Evolutionary conservation across 2,113 vertebrate species (phyloP), one percentile per base, ranked within the genome.

Genomic region (Brienomyrus longianalis): DNA sequence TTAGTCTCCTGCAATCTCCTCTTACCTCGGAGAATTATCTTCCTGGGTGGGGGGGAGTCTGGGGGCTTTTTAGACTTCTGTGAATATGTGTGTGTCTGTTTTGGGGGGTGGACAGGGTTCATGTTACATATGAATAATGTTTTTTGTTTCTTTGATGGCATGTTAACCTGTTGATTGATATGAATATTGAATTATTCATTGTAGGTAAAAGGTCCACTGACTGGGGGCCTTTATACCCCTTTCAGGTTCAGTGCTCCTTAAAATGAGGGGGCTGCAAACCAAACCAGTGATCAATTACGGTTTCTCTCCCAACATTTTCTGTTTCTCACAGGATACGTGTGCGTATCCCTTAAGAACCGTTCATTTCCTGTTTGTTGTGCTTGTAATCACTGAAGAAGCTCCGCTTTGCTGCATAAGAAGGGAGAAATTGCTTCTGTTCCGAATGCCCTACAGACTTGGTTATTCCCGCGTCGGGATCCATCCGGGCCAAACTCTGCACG

Each of bases 11-110:
- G 45, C 83, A 45, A 66, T 90, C 83, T 86, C 89, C 43, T 43
- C 86, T 90, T 56, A 90, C 45, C 77, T 66, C 8, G 0, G 47
- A 39, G 83, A 86, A 86, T 19, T 43, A 54, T 23, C 86, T 31
- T 19, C 27, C 21, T 45, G 35, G 52, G 23, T 31, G 31, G 0
- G 31, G 31, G 31, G 54, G 54, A 56, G 39, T 31, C 70, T 83
- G 47, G 23, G 9, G 74, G 62, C 47, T 80, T 88, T 51, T 86
- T 23, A 52, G 89, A 19, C 52, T 88, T 83, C n/a, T 66, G 47
- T 86, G 62, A 70, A 77, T 88, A 35, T 85, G 59, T 90, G 84
- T 87, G 89, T 87, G 89, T 90, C 45, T 88, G 88, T 88, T 66
- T 31, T 45, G 84, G 59, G 84, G 56, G 51, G 51, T 85, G 52